These are phyloP conservation scores for Megaceryle alcyon DNA, from an alignment of 2,797 vertebrate species.

Conservation along the genomic window DNA sequence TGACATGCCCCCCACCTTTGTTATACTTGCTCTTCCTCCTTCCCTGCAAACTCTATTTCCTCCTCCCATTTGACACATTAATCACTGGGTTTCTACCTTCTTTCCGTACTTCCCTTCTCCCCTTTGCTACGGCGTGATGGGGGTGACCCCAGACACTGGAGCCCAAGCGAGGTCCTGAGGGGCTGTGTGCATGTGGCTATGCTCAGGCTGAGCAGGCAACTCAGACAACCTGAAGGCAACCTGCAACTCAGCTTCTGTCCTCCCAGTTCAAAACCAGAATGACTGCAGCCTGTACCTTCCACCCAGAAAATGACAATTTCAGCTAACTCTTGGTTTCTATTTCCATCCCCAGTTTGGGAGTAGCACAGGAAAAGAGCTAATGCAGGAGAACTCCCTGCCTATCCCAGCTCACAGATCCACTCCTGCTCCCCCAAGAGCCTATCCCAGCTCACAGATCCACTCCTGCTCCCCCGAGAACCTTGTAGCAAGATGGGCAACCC, in stretches of 20 bases:
- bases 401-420: background rate
- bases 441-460: background rate
- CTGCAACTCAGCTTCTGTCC: background rate
- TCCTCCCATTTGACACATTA: background rate
- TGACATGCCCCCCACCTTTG: background rate
- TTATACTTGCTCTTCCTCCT: background rate
- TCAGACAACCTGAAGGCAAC: background rate
- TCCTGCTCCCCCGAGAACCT: background rate
- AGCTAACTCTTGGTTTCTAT: background rate
- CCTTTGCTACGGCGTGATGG: fast-evolving
- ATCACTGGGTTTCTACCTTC: background rate
- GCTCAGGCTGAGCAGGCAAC: background rate
- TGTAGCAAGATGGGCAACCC: background rate
- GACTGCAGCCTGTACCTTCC: background rate
- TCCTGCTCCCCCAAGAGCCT: no score
- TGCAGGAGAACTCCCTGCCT: background rate
- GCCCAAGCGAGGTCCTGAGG: background rate
- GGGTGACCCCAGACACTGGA: fast-evolving
- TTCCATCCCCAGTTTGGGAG: background rate
- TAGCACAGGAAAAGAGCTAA: background rate
- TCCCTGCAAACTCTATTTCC: background rate
- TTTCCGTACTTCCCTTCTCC: background rate
- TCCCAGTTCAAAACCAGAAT: background rate
- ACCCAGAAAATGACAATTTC: background rate
- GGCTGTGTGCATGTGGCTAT: background rate